Percentiles rank a stretch among this genome's conserved stretches.
Evolutionary conservation across 92 coral and sea anemone genomes (phyloP).

Genomic region (Montipora capitata): DNA sequence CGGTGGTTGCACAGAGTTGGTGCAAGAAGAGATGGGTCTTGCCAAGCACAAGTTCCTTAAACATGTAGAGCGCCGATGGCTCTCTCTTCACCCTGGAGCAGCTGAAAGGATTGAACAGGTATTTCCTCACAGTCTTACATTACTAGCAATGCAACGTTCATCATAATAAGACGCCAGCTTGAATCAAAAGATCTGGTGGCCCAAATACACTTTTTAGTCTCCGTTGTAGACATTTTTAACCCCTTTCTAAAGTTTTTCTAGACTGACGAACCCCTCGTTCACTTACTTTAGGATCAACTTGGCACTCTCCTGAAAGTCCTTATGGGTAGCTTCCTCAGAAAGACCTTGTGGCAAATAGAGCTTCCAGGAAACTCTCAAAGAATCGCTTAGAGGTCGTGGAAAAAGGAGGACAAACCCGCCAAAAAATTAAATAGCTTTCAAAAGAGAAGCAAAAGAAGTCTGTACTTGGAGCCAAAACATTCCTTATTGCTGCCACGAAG

Average conservation of each 20-base stretch:
- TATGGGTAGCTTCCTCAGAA: slow-evolving; percentile 63
- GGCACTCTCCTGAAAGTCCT: slow-evolving; percentile 38
- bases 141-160: slow-evolving; percentile 33
- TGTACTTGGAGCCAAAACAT: slow-evolving; percentile 63
- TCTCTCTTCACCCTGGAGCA: slow-evolving; percentile 40
- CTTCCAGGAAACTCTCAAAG: slow-evolving; percentile 51
- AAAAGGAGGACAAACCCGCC: slow-evolving; percentile 70
- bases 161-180: slow-evolving; percentile 21
- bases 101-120: slow-evolving; percentile 23
- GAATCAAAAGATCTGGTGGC: slow-evolving; percentile 53
- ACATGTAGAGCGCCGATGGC: slow-evolving; percentile 69
- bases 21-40: slow-evolving; percentile 63
- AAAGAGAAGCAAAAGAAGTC: slow-evolving; percentile 64
- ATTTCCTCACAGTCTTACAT: slow-evolving; percentile 44
- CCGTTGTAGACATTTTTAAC: slow-evolving; percentile 63
- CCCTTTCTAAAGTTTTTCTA: slow-evolving; percentile 53
- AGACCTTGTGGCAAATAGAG: slow-evolving; percentile 41
- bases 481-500: slow-evolving; percentile 63
- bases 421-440: slow-evolving; percentile 51
- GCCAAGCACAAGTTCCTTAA: slow-evolving; percentile 66
- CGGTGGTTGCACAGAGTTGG: slow-evolving; percentile 53
- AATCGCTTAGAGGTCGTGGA: slow-evolving; percentile 47
- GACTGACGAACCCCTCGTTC: slow-evolving; percentile 65
- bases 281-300: slow-evolving; percentile 64
- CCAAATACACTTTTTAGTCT: slow-evolving; percentile 59